Percentiles rank a stretch among this genome's conserved stretches.
phyloP scores from a whole-genome alignment of 2,113 vertebrate genomes.

The Podarcis raffonei region DNA sequence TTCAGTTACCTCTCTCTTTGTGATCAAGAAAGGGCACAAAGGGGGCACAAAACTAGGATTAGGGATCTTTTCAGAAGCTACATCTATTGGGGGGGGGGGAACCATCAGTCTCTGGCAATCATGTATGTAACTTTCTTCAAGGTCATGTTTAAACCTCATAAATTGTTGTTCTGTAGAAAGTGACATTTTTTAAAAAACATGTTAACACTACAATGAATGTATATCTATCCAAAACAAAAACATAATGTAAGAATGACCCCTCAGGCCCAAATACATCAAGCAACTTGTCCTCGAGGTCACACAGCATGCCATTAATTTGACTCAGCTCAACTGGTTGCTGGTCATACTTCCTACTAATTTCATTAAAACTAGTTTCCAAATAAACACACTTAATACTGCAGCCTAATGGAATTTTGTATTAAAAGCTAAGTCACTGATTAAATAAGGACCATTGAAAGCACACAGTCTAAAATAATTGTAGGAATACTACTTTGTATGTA shows the following conservation, averaged over 20 bases:
- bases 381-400: not conserved
- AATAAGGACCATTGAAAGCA: too few species aligned
- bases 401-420: not conserved
- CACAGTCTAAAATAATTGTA: not conserved
- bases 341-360: not conserved
- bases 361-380: not conserved
- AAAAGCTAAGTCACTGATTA: not conserved
- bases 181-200: not conserved
- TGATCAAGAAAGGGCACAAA: not conserved
- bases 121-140: too few species aligned
- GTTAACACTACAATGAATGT: not conserved
- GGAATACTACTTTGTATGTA: not conserved
- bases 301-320: fast-evolving
- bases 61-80: not conserved
- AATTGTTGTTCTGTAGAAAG: not conserved
- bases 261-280: not conserved
- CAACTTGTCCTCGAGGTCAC: fast-evolving
- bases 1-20: not conserved
- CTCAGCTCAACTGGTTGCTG: not conserved
- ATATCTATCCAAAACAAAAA: not conserved
- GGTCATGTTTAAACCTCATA: too few species aligned
- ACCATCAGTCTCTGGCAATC: too few species aligned
- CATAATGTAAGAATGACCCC: not conserved
- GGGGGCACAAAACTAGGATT: not conserved
- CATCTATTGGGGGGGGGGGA: too few species aligned